Base-by-base conservation (phyloP, 2,888 invertebrate species). In the Eilema caniola region DNA sequence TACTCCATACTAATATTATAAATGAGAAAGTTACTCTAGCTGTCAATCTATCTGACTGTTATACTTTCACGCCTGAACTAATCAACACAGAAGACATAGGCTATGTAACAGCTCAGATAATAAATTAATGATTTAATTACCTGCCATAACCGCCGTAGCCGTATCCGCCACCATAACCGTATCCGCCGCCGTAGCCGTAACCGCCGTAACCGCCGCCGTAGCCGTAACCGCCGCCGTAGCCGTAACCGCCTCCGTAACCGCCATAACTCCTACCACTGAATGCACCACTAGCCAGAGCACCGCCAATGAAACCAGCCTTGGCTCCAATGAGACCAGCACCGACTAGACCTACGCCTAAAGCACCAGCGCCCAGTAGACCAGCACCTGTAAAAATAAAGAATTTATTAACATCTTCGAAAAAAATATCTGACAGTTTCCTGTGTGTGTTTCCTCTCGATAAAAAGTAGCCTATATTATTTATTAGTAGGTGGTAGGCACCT, bases 221-320 rank as follows among this genome's bases (percentile, higher is more conserved):
- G 3, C 79, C 75, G 65, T 79, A 77, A 8, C 77, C 72, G 4
- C 81, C 80, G 16, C 84, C 80, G 74, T 85, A 83, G 7, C 85
- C 79, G 5, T 85, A 81, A 3, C 86, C 81, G 69, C 86, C 83
- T 31, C 82, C 76, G 25, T 82, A 82, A 41, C 78, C 76, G 0
- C 82, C 80, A n/a, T 78, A 86, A 76, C 90, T 83, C 64, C 87
- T 82, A 70, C 87, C 85, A 67, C 90, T 75, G 2, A 66, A 66
- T 23, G 88, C 88, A 7, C 83, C 69, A n/a, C 90, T 85, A 3
- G 89, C 93, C 11, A 94, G 47, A 1, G 91, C 93, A 0, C 94
- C 94, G 1, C 94, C 94, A 23, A 95, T 64, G 23, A 93, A 81
- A 5, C 94, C 94, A 41, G 90, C 90, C 70, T 90, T 90, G 75